Base-by-base conservation (phyloP, 2,113 vertebrate genomes). In the Neodontobutis hainanensis region DNA sequence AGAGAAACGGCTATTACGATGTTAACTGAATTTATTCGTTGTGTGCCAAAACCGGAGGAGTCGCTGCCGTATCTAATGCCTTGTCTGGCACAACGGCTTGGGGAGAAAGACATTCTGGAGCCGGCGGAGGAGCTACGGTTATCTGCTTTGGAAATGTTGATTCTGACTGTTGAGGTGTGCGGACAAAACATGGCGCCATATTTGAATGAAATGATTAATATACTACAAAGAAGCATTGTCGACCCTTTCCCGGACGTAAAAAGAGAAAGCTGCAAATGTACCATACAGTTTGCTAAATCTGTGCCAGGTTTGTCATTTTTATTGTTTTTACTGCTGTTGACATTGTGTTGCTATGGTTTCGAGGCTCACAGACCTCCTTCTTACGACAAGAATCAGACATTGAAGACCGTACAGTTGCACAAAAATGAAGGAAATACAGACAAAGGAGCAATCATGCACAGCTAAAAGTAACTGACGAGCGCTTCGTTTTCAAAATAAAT, bases 71-170 rank as follows among this genome's bases (percentile, higher is more conserved):
- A 94, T 77, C 84, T 99, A 0, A 80, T 99, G 61, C 96, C 97
- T 0, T 90, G 89, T 2, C 80, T 97, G 45, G 82, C 81, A 0
- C 94, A 94, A 75, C 92, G 97, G 44, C 88, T 99, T 62, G 92
- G 90, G n/a, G 86, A 80, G 8, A 89, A 85, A 1, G 77, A 89
- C 61, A 64, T 77, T 42, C 45, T 79, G 1, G 97, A 99, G 82
- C 84, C 93, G 4, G 91, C 96, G 27, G 97, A 99, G 80, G 97
- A 99, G 87, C 90, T 99, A 48, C 94, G 97, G 5, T 88, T 98
- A 14, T 92, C 91, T 10, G 89, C 95, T 0, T 16, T 95, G 62
- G 88, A 94, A 87, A 89, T 96, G 58, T 78, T 99, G 36, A 42
- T 75, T 10, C 91, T 95, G 0, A 78, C 91, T 0, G 89, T 97